Evolutionary conservation across 1,140 invertebrate species (phyloP).

Genomic region (Daktulosphaira vitifoliae): DNA sequence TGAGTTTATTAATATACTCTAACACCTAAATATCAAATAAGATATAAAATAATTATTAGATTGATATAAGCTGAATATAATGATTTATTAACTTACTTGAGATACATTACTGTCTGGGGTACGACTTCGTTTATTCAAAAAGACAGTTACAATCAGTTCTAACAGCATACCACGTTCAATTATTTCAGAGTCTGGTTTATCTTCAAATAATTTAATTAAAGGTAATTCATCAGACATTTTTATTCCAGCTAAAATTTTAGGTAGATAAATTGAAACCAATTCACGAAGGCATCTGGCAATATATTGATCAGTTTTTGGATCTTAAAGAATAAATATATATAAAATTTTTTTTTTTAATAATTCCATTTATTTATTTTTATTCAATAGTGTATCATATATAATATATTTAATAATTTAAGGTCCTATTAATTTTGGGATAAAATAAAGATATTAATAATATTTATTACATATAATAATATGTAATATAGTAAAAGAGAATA

Average conservation of each 20-base stretch:
- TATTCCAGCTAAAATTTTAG: conserved; percentile 2
- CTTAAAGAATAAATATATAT: neutral
- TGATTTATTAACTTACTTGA: neutral
- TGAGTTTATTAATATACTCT: conserved; percentile 4
- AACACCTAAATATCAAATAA: conserved; percentile 4
- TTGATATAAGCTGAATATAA: no score
- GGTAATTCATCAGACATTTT: conserved; percentile 25
- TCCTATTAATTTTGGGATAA: no score
- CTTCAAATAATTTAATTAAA: conserved; percentile 21
- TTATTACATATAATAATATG: no score
- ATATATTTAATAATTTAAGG: no score
- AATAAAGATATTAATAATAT: no score
- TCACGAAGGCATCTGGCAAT: conserved; percentile 7
- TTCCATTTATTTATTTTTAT: no score
- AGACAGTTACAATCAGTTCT: conserved; percentile 19
- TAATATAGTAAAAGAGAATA: no score
- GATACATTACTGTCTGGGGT: conserved; percentile 12
- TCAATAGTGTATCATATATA: no score
- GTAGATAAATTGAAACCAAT: conserved; percentile 6
- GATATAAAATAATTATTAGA: no score
- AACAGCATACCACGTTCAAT: conserved; percentile 15
- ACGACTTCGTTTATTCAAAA: conserved; percentile 23
- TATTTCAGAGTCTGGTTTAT: conserved; percentile 8
- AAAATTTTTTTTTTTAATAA: neutral
- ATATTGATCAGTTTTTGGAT: conserved; percentile 25